Base-by-base conservation (phyloP, 2,888 invertebrate genomes). In the Micoletzkya japonica region DNA sequence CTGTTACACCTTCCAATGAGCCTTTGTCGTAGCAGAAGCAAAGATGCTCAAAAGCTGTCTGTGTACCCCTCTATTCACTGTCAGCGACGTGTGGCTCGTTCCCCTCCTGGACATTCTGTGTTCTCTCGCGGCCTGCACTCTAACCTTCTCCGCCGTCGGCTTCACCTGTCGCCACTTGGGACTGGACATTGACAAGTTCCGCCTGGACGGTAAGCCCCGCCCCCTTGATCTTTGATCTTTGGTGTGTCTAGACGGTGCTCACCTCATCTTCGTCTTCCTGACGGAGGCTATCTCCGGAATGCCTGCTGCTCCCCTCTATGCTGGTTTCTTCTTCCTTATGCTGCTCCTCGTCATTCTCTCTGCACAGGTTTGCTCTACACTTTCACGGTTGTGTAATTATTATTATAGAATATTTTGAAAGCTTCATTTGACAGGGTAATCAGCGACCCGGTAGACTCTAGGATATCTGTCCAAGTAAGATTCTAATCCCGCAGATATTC, bases 71-170 rank as follows among this genome's bases (percentile, higher is more conserved):
- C 17, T 49, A n/a, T 52, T 20, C 26, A 20, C 57, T 72, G 77
- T 63, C 87, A 91, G 91, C 84, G 92, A 92, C 86, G 90, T 92
- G 0, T 86, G 91, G 72, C 91, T 92, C 73, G 91, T 92, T 17
- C 91, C 91, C 0, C 89, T 91, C 10, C 91, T 91, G 75, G 92
- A 93, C 84, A 91, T 92, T 77, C 88, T 89, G 70, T 92, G 92
- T 3, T 92, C 92, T 0, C 91, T 93, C 85, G 92, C 92, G 84
- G 91, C 92, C 30, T 92, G 92, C 0, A 87, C 92, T 73, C 91
- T 92, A 3, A 91, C 92, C 82, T 92, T 92, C 86, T 91, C 92
- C 0, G 91, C 92, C 32, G 91, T 92, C 80, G 93, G 92, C 4
- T 92, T 91, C 86, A 88, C 92, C 82, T 92, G 92, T 0, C 90